phyloP scores from a whole-genome alignment of 2,888 invertebrate genomes.

The Ametastegia equiseti region DNA sequence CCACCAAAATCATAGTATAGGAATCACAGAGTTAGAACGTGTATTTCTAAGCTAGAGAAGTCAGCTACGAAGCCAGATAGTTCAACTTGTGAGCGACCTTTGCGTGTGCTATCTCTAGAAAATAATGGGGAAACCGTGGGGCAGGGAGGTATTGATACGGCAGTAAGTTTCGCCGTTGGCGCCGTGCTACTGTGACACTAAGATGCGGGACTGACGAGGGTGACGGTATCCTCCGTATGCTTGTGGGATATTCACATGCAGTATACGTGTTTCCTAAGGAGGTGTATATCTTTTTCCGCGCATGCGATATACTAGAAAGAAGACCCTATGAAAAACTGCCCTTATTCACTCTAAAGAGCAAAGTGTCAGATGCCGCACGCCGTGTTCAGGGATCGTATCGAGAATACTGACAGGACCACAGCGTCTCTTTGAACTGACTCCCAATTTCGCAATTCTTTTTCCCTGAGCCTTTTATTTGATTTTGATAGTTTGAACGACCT shows the following conservation, averaged over 20 bases:
- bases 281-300: neutral
- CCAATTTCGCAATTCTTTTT: neutral
- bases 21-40: constrained; percentile 20
- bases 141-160: constrained; percentile 13
- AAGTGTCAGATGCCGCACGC: constrained; percentile 63
- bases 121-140: neutral
- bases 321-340: constrained; percentile 24
- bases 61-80: constrained; percentile 4
- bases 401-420: neutral
- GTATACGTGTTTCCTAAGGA: neutral
- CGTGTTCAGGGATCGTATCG: constrained; percentile 57
- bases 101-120: constrained; percentile 29
- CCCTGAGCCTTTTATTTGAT: neutral
- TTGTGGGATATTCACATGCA: neutral
- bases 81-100: constrained; percentile 3
- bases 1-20: neutral
- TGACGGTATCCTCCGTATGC: neutral
- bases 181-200: constrained; percentile 19
- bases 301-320: constrained; percentile 28
- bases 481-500: neutral
- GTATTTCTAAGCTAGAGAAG: constrained; percentile 7
- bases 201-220: constrained; percentile 27
- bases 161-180: constrained; percentile 32
- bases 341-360: constrained; percentile 59
- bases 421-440: constrained; percentile 1